Conservation (phyloP, 2,888 invertebrate genomes). For the Cantharis rufa region DNA sequence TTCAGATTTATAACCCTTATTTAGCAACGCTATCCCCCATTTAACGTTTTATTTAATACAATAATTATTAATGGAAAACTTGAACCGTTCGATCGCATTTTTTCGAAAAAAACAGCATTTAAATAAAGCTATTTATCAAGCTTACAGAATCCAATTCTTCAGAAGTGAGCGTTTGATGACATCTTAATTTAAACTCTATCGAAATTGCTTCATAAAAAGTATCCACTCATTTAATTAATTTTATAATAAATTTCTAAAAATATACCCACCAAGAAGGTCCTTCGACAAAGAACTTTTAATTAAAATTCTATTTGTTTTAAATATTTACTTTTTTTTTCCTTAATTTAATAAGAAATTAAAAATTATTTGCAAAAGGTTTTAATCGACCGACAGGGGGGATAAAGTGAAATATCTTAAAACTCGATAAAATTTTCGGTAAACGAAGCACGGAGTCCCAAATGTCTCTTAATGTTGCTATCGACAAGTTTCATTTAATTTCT, state of each 20-base stretch:
- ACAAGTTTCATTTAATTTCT: not conserved
- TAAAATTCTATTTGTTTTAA: too few relatives aligned
- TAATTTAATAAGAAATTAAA: too few relatives aligned
- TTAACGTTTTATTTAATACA: not conserved
- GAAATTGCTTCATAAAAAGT: not conserved
- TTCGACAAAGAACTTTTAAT: too few relatives aligned
- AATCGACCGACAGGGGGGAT: too few relatives aligned
- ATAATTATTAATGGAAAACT: not conserved
- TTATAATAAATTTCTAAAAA: not conserved
- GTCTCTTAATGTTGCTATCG: not conserved
- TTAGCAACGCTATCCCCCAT: not conserved
- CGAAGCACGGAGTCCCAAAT: not conserved
- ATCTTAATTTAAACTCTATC: not conserved
- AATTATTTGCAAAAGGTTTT: too few relatives aligned
- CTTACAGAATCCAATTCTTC: not conserved
- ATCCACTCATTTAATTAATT: not conserved
- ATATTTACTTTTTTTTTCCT: too few relatives aligned
- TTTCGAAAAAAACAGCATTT: not conserved
- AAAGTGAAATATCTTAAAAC: too few relatives aligned
- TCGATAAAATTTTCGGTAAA: too few relatives aligned
- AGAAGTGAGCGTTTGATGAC: not conserved
- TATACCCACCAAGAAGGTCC: too few relatives aligned
- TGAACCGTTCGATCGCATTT: not conserved
- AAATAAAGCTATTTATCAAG: not conserved
- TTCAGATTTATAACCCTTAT: not conserved